A percentile compares a stretch with the other conserved stretches of the same genome.
phyloP scores from a whole-genome alignment of 1,140 invertebrate species.

The Procambarus clarkii region DNA sequence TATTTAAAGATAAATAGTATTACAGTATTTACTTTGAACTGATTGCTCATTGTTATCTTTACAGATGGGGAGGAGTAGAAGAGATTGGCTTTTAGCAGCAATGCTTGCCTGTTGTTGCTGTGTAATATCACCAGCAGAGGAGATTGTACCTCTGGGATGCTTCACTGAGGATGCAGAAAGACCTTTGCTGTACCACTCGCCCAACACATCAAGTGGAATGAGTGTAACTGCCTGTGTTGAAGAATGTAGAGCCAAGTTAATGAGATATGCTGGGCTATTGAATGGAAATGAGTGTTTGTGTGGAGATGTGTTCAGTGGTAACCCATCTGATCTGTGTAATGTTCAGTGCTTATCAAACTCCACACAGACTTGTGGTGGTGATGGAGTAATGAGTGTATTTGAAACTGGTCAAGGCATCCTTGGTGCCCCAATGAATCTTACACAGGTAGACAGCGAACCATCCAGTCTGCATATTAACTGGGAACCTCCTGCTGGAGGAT shows the following conservation, averaged over 20 bases:
- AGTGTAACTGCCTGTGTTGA: conserved; percentile 58
- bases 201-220: not conserved
- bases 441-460: conserved; percentile 55
- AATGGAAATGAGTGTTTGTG: conserved; percentile 50
- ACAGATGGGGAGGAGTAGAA: conserved; percentile 37
- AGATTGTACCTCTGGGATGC: conserved; percentile 31
- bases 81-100: conserved; percentile 6
- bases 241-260: conserved; percentile 48
- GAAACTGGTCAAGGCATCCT: conserved; percentile 60
- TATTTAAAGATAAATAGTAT: not conserved
- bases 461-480: conserved; percentile 64
- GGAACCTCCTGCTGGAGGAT: conserved; percentile 58
- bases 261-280: conserved; percentile 55
- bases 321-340: conserved; percentile 35
- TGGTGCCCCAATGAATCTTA: conserved; percentile 53
- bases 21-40: not conserved
- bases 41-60: not conserved
- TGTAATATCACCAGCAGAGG: not conserved
- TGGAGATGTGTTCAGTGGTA: conserved; percentile 50
- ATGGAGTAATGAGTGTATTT: conserved; percentile 55
- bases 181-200: conserved; percentile 16
- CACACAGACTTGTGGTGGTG: conserved; percentile 57
- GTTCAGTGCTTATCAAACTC: conserved; percentile 34
- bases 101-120: conserved; percentile 15
- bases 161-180: conserved; percentile 27